Base-by-base conservation (phyloP, 1,140 invertebrate genomes). In the Brachionus asplanchnoidis region DNA sequence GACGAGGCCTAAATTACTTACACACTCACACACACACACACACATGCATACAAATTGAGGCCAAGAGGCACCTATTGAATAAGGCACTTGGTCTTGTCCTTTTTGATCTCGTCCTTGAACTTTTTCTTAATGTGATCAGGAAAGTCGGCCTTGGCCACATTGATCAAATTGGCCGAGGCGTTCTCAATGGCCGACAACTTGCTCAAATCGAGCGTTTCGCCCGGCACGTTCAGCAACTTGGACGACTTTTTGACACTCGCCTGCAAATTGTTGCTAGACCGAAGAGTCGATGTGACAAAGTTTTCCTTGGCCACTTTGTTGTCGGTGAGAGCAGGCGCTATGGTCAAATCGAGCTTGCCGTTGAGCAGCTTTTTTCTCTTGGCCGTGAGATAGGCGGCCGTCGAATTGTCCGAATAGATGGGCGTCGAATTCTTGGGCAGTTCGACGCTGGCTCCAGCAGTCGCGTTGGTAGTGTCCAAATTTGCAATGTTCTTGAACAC, bases 371-470 rank as follows among this genome's bases (percentile, higher is more conserved):
- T 60, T 60, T 60, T 65, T 20, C 42, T 23, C 20, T 82, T 82
- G n/a, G 53, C 65, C 7, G 32, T 82, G 5, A 82, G 40, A 46
- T 60, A 60, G 12, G 79, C 79, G 20, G 53, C 42, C 0, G 65
- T 82, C n/a, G 32, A 65, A 8, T 42, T 65, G 60, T 82, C 79
- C 9, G 53, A 44, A 36, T 28, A 82, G n/a, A 82, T 82, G 20
- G 79, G 79, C n/a, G 79, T 82, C 0, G 79, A 82, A 82, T 82
- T 65, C 40, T 82, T 82, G 9, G 53, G 50, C 79, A 82, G 6
- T 14, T 77, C 73, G 53, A 7, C 42, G 14, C 17, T 36, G 5
- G 32, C 1, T 11, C 7, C 14, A 1, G 11, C 8, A 36, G 44
- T 20, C n/a, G 9, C 3, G 4, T 3, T 53, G 4, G 46, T 56